A percentile compares a stretch with the other conserved stretches of the same genome.
Evolutionary conservation across 2,797 vertebrate species (phyloP).

Genomic region (Peromyscus aztecus): DNA sequence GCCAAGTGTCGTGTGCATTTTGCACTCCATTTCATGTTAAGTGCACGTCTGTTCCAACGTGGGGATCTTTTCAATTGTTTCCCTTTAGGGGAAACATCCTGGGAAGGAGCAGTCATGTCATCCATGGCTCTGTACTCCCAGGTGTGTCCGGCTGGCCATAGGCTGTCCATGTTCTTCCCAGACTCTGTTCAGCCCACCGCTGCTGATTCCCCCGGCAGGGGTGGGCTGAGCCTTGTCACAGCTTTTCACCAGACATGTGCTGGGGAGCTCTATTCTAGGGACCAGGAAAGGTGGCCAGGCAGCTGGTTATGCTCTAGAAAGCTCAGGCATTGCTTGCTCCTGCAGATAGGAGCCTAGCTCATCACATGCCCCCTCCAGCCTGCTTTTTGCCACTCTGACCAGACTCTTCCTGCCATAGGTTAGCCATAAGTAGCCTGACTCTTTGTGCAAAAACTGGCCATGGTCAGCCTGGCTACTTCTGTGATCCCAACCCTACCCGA

Average conservation of each 20-base stretch:
- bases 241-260: neutral
- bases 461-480: neutral
- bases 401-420: neutral
- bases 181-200: neutral
- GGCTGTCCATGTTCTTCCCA: neutral
- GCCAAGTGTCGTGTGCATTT: neutral
- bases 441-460: neutral
- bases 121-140: neutral
- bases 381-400: neutral
- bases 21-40: neutral
- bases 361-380: neutral
- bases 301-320: neutral
- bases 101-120: neutral
- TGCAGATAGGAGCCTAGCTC: neutral
- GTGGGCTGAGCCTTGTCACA: neutral
- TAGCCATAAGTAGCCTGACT: neutral
- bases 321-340: neutral
- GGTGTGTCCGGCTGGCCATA: neutral
- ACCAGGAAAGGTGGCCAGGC: neutral
- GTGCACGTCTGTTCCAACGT: neutral
- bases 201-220: neutral
- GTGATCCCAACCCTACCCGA: neutral
- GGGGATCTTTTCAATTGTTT: neutral
- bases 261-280: neutral
- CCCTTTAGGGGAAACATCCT: neutral